Percentiles rank a stretch among this genome's conserved stretches.
These are phyloP conservation scores for Agriopis aurantiaria DNA, from an alignment of 2,888 invertebrate genomes.

Conservation along the genomic window DNA sequence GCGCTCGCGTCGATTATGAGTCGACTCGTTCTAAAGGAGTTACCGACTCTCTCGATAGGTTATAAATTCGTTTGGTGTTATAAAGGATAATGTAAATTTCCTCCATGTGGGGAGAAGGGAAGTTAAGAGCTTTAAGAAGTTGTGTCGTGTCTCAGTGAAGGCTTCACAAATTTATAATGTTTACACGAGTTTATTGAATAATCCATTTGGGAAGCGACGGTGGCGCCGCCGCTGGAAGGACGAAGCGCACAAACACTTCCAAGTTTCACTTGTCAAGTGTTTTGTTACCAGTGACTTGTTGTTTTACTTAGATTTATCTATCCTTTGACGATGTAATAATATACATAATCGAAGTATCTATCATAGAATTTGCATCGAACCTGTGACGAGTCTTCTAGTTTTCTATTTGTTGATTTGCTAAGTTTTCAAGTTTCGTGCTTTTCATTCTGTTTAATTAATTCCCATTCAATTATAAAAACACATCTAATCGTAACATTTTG, in stretches of 20 bases:
- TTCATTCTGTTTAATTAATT: too few species aligned
- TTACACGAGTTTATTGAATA: conserved; percentile 63
- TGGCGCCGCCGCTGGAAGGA: conserved; percentile 20
- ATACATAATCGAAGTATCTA: not conserved
- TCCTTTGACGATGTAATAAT: not conserved
- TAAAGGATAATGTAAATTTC: conserved; percentile 36
- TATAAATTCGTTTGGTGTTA: conserved; percentile 33
- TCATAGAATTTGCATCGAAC: not conserved
- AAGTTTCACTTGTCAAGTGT: conserved; percentile 34
- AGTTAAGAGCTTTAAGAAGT: conserved; percentile 39
- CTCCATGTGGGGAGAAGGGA: conserved; percentile 18
- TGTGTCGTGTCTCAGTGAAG: conserved; percentile 50
- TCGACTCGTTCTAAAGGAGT: conserved; percentile 40
- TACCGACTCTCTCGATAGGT: conserved; percentile 25
- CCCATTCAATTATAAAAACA: too few species aligned
- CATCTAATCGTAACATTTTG: too few species aligned
- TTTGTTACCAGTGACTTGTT: conserved; percentile 12
- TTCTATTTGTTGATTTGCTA: too few species aligned
- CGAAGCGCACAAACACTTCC: conserved; percentile 41
- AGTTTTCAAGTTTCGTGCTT: too few species aligned
- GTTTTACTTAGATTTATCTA: not conserved
- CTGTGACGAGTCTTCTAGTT: not conserved
- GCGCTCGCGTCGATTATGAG: conserved; percentile 43
- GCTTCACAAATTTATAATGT: conserved; percentile 56
- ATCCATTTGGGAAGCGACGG: conserved; percentile 48